Evolutionary conservation across 64 coral and sea anemone species (phyloP), one percentile per base, ranked within the genome.

Genomic region (Actinia equina): DNA sequence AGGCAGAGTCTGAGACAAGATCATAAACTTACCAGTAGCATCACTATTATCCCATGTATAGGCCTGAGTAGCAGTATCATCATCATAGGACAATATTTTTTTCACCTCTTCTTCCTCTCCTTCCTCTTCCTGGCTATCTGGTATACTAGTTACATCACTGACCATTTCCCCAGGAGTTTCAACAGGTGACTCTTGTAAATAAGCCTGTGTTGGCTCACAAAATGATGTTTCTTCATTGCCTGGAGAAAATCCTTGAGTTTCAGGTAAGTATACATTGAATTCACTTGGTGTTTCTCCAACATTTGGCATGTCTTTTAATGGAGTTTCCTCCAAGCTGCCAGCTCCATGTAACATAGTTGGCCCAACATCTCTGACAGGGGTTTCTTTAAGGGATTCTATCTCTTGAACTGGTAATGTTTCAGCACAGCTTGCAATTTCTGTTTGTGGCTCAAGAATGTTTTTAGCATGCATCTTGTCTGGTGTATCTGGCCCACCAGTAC

Each of bases 1-100:
- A 27, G 69, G 25, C 69, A 71, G 26, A 49, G 46, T 1, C 46
- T 49, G 7, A 49, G 37, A 37, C 1, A 71, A 30, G 9, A 37
- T 30, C 10, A 49, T 15, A 26, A 65, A 79, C 41, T 52, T 81
- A 81, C 78, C 78, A 46, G 78, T 81, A 51, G 78, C 78, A 60
- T 85, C 59, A 63, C 53, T 85, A 17, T 85, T 56, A 85, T 85
- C 44, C 52, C n/a, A 85, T 10, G 23, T 85, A 53, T 85, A 85
- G 26, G 52, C 83, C 52, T 85, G 57, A 43, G 83, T 63, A 85
- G 83, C 83, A 85, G 56, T 85, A 11, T 74, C 69, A 23, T 85
- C 83, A 85, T 85, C 83, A 85, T 22, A 81, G 6, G 78, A 81
- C 20, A 81, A 81, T 8, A 15, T 22, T 49, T 81, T 81, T 17